Evolutionary conservation across 2,797 vertebrate genomes (phyloP), one percentile per base, ranked within the genome.

Genomic region (Halcyon badia): DNA sequence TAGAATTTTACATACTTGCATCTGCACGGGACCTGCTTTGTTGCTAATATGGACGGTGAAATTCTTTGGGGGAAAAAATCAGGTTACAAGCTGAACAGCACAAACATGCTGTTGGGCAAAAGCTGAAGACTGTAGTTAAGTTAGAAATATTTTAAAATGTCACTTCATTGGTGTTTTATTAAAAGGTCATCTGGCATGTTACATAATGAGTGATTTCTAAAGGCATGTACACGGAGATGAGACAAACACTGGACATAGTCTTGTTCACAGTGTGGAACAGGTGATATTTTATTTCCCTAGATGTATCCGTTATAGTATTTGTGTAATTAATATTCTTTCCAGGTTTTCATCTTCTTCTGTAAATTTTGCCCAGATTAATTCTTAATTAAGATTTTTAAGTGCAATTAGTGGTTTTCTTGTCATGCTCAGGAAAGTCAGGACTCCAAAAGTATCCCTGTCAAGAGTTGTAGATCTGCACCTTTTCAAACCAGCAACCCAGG

Each of bases 141-240:
- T 30, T 15, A 57, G 37, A 61, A 89, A 61, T 79, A 62, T 76
- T 65, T 84, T 20, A 5, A 84, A 87, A 89, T 65, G 2, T 20
- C 39, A 22, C 6, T 62, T 91, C 25, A 10, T 7, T 76, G 58
- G 7, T 92, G n/a, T 76, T 89, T 79, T 89, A 54, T 77, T 65
- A 48, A 77, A 84, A 87, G 68, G 21, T 61, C 66, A 54, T 25
- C 21, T 39, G 58, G 17, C 37, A 46, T 42, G n/a, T 76, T 89
- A 69, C 61, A 82, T 58, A 87, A 64, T 8, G 37, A 25, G 48
- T 85, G 42, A 54, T 80, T 92, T 92, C n/a, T 92, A 56, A 60
- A 66, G 30, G n/a, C 30, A 39, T 42, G 8, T 30, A 22, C 3
- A 5, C 70, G 75, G 64, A 76, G 25, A 35, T 73, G 64, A 83